Base-by-base conservation (phyloP, 2,797 vertebrate species). In the Okamejei kenojei region DNA sequence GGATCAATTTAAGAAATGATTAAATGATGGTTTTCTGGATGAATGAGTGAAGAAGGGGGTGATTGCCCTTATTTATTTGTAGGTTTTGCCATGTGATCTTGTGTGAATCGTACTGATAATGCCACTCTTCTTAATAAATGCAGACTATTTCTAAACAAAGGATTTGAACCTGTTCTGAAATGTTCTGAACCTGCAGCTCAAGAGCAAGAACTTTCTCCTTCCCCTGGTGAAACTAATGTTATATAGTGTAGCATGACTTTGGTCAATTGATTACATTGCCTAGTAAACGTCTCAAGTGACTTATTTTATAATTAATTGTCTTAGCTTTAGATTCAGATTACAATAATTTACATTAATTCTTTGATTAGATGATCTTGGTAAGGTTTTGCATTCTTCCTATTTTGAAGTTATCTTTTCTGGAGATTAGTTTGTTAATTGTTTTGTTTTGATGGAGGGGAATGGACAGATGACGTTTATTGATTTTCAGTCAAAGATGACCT, bases 221-320 rank as follows among this genome's bases (percentile, higher is more conserved):
- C 35, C 32, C 21, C 32, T 90, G 15, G 63, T 19, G 32, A 71
- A 32, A 32, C 38, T 38, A 71, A 19, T 84, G 54, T 84, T 84
- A 82, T 58, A 82, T 54, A 32, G 45, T 21, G 5, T 29, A n/a
- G 29, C 61, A n/a, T 84, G 81, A 61, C 58, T 84, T 61, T 61
- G 26, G 54, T 61, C 54, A 61, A 84, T 61, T 84, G 81, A 84
- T 84, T 84, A n/a, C 26, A n/a, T 29, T 84, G 81, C 81, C 61
- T n/a, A 13, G 81, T 58, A 26, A 35, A 13, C 1, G 58, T n/a
- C 54, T 84, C 54, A 13, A 84, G n/a, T 84, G 54, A 84, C 58
- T 61, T 6, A 73, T 90, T 71, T 90, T 90, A 26, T 19, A 71
- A 15, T 71, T 38, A 90, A 71, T 71, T 38, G 19, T 6, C 7